phyloP scores from a whole-genome alignment of 2,888 invertebrate species.

The Cyclophora punctaria region DNA sequence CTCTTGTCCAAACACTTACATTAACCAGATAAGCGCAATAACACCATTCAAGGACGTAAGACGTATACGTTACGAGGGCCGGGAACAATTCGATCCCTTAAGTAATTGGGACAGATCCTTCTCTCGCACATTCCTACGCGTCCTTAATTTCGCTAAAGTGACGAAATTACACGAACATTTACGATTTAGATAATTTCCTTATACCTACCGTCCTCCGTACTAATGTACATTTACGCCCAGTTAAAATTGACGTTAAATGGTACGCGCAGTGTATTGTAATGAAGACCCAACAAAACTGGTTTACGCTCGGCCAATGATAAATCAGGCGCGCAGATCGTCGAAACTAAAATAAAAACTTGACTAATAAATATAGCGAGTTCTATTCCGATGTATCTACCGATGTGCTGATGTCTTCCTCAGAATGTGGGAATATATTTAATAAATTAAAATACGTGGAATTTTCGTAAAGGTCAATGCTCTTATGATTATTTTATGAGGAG shows the following conservation, averaged over 20 bases:
- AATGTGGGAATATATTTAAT: no score
- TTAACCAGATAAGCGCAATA: slow-evolving; percentile 8
- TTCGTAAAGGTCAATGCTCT: no score
- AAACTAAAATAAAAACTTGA: slow-evolving; percentile 14
- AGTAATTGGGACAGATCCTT: slow-evolving; percentile 20
- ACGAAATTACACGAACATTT: slow-evolving; percentile 13
- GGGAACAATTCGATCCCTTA: slow-evolving; percentile 17
- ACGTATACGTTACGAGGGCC: slow-evolving; percentile 16
- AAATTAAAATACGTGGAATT: no score
- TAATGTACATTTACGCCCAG: no score
- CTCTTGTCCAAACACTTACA: slow-evolving; percentile 2
- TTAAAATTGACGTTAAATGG: no score
- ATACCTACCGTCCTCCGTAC: slow-evolving; percentile 1
- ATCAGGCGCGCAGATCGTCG: slow-evolving; percentile 10
- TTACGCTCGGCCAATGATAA: slow-evolving; percentile 11
- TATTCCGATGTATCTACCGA: no score
- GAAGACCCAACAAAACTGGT: slow-evolving; percentile 6
- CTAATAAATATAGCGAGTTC: slow-evolving; percentile 12
- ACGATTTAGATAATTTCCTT: neutral
- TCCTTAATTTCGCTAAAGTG: slow-evolving; percentile 17
- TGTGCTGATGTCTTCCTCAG: no score
- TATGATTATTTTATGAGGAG: no score
- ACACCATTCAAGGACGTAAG: slow-evolving; percentile 7
- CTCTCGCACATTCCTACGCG: slow-evolving; percentile 10
- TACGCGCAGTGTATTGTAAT: neutral